Base-by-base conservation (phyloP, 2,888 invertebrate species). In the Peribatodes rhomboidaria region DNA sequence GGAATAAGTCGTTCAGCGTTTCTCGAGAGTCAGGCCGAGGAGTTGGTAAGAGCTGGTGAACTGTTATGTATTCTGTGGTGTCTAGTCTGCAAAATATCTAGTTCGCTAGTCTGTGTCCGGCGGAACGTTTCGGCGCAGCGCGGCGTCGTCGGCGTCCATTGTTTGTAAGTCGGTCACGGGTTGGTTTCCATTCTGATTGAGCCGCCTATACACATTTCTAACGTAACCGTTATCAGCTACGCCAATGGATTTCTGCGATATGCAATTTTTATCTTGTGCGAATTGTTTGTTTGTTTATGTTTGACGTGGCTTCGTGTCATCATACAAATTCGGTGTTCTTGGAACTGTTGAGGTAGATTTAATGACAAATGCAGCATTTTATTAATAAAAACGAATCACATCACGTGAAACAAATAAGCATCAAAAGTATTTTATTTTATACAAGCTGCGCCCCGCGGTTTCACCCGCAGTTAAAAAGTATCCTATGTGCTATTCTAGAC, bases 151-250 rank as follows among this genome's bases (percentile, higher is more conserved):
- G 69, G 76, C 74, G 35, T 73, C 70, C 75, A 80, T 79, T 79
- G 78, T 81, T 78, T 73, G 69, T 75, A 76, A 73, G 73, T 78
- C 75, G 78, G 80, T 75, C 82, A 80, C 78, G 76, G 73, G 73
- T 72, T 63, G 71, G 71, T 76, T 64, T 74, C 73, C 76, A 77
- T 74, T 77, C 75, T 67, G 74, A 75, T 72, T 72, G 72, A 67
- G 70, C 72, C 68, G 70, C 68, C 33, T 64, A 70, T 64, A 70
- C 68, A 49, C 60, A 59, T 68, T 70, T 73, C 69, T 74, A 56
- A 63, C 59, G 50, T 58, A 52, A 59, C 49, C 64, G 47, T 20
- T 61, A 57, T 57, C 57, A 7, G n/a, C 49, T 20, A 49, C 56
- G 54, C 49, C 61, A 65, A 60, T 60, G 55, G 56, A 64, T 64